Conservation (phyloP, 2,797 vertebrate species). For the Urosaurus nigricauda region DNA sequence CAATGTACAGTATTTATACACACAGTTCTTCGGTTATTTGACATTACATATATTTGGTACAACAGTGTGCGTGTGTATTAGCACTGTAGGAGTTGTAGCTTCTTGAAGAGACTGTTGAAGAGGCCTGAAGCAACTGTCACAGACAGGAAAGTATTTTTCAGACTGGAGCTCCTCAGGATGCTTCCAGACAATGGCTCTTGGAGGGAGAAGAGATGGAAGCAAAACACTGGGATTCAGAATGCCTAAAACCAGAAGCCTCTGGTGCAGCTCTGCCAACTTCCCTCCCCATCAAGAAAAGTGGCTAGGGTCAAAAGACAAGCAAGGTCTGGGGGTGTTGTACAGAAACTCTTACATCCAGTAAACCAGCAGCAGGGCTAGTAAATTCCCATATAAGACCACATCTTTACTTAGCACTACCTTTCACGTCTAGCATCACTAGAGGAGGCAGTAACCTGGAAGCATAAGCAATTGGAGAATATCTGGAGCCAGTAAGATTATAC, state of each 20-base stretch:
- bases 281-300: background rate
- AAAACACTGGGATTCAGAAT: background rate
- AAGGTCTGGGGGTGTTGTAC: background rate
- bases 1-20: too few relatives aligned
- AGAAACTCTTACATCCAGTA: background rate
- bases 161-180: conserved; percentile 39
- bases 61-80: too few relatives aligned
- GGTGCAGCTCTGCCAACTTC: background rate
- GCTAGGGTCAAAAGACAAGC: background rate
- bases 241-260: background rate
- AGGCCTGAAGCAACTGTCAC: conserved; percentile 53
- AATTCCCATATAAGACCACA: background rate
- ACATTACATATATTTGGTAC: too few relatives aligned
- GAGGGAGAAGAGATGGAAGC: background rate
- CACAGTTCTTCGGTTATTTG: too few relatives aligned
- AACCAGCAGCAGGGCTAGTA: background rate
- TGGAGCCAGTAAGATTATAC: background rate
- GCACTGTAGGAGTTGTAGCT: background rate
- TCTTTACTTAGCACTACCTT: background rate
- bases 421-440: background rate
- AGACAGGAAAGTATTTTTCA: conserved; percentile 59
- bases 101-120: conserved; percentile 54
- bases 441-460: background rate
- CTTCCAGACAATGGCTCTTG: background rate
- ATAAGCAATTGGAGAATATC: background rate